Evolutionary conservation across 2,113 vertebrate species (phyloP).

Genomic region (Hippopotamus amphibius): DNA sequence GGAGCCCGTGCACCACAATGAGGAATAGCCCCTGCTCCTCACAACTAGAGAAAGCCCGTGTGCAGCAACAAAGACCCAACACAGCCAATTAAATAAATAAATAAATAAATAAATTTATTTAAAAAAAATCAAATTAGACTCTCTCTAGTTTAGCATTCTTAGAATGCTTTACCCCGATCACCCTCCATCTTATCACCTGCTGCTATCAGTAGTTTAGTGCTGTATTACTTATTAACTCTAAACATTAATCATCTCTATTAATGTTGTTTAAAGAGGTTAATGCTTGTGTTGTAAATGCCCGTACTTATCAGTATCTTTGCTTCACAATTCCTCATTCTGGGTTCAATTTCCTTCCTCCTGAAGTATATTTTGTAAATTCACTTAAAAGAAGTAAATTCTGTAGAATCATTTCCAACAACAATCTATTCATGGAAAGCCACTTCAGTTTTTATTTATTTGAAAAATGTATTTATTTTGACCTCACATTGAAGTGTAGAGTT

Average conservation of each 20-base stretch:
- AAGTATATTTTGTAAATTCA: neutral
- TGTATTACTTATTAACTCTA: neutral
- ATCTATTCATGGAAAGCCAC: neutral
- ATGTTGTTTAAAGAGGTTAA: neutral
- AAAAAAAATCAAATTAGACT: neutral
- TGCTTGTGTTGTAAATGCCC: neutral
- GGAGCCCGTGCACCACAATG: too few relatives aligned
- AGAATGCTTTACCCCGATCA: neutral
- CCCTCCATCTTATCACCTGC: neutral
- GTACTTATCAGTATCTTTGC: neutral
- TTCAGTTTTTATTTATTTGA: neutral
- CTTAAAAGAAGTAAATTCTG: neutral
- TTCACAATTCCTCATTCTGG: neutral
- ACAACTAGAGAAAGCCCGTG: too few relatives aligned
- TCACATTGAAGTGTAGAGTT: neutral
- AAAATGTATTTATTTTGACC: neutral
- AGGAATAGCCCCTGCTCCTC: too few relatives aligned
- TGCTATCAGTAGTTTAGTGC: neutral
- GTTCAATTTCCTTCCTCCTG: neutral
- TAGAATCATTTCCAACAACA: neutral
- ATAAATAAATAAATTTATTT: neutral
- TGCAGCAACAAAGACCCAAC: too few relatives aligned
- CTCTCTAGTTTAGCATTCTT: neutral
- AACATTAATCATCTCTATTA: neutral
- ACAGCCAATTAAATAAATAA: too few relatives aligned